Conservation (phyloP, 2,113 vertebrate species). For the Indicator indicator region DNA sequence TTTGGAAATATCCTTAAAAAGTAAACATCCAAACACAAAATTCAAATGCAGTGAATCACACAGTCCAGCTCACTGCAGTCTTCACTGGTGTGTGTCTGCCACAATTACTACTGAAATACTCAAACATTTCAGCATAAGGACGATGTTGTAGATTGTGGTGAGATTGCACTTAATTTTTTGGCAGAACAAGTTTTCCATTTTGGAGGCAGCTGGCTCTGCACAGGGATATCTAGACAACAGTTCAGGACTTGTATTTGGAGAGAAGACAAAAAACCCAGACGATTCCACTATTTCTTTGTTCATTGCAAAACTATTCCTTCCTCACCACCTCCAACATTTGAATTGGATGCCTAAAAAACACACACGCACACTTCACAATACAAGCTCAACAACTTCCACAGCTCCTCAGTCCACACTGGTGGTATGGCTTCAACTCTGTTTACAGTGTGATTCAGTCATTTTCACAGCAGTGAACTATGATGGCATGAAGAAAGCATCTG, state of each 20-base stretch:
- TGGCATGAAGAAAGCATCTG: conserved; percentile 46
- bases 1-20: background rate
- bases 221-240: conserved; percentile 10
- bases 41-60: background rate
- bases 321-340: background rate
- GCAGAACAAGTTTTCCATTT: background rate
- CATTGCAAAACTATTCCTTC: background rate
- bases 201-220: background rate
- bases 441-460: conserved; percentile 43
- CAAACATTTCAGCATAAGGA: background rate
- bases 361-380: background rate
- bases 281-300: background rate
- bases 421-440: conserved; percentile 36
- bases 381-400: background rate
- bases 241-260: background rate
- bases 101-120: background rate
- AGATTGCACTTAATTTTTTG: background rate
- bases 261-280: background rate
- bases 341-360: background rate
- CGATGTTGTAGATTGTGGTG: background rate
- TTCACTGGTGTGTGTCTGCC: background rate
- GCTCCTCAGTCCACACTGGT: background rate
- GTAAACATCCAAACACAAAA: background rate
- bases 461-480: conserved; percentile 35
- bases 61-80: background rate